These are phyloP conservation scores for Nerophis lumbriciformis DNA, from an alignment of 2,113 vertebrate genomes.

Conservation along the genomic window DNA sequence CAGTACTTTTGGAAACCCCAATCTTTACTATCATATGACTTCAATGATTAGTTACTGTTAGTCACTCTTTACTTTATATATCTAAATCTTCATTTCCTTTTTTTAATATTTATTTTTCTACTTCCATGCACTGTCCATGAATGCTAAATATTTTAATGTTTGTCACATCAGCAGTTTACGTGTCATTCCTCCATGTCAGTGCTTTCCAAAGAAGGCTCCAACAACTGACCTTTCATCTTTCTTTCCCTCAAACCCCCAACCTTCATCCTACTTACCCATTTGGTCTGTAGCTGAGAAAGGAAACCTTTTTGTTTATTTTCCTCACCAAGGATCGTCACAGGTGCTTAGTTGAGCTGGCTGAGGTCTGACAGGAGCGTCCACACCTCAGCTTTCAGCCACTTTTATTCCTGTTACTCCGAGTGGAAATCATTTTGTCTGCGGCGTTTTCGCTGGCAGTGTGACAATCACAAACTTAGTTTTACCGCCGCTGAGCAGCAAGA, in stretches of 20 bases:
- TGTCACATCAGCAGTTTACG: slow-evolving; percentile 12
- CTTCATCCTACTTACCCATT: neutral
- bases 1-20: too few species aligned
- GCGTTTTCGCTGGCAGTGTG: slow-evolving; percentile 15
- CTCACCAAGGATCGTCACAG: too few species aligned
- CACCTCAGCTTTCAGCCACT: slow-evolving; percentile 7
- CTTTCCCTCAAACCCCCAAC: too few species aligned
- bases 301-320: too few species aligned
- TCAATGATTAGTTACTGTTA: neutral
- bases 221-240: slow-evolving; percentile 9
- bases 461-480: slow-evolving; percentile 37
- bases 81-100: slow-evolving; percentile 8
- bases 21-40: neutral
- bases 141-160: slow-evolving; percentile 19
- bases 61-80: too few species aligned
- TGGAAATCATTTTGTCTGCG: neutral
- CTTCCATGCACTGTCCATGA: slow-evolving; percentile 31
- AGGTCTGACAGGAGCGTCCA: neutral
- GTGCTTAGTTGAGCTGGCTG: too few species aligned
- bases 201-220: neutral
- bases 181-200: slow-evolving; percentile 13
- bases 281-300: neutral
- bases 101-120: slow-evolving; percentile 56
- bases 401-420: neutral
- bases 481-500: neutral